These are phyloP conservation scores for Scaptomyza flava DNA, from an alignment of 2,888 invertebrate species.

Conservation along the genomic window DNA sequence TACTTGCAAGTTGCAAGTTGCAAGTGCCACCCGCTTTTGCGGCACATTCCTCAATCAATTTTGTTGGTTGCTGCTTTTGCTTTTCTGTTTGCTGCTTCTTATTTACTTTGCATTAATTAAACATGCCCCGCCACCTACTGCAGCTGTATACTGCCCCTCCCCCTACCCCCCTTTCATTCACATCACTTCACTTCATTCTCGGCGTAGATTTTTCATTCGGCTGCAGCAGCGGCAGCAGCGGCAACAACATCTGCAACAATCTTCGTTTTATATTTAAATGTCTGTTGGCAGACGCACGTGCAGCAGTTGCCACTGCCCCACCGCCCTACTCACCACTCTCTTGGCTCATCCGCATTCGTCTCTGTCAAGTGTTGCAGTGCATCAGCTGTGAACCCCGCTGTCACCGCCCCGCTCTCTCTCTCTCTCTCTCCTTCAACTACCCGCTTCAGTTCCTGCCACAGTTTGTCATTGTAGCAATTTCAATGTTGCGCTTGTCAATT, in stretches of 20 bases:
- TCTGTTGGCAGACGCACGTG: conserved; percentile 75
- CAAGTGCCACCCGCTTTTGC: conserved; percentile 60
- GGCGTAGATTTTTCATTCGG: conserved; percentile 66
- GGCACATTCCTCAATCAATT: conserved; percentile 77
- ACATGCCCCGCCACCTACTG: conserved; percentile 76
- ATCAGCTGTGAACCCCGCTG: conserved; percentile 46
- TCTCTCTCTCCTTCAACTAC: background rate
- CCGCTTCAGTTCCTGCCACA: conserved; percentile 29
- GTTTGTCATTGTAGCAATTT: conserved; percentile 80
- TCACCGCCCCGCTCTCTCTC: background rate
- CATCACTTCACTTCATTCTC: background rate
- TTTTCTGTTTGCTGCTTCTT: conserved; percentile 56
- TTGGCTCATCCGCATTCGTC: conserved; percentile 64
- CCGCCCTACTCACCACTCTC: background rate
- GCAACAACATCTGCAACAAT: conserved; percentile 74
- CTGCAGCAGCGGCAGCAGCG: conserved; percentile 27
- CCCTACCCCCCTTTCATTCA: background rate
- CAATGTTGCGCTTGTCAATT: conserved; percentile 79
- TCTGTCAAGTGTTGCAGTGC: conserved; percentile 72
- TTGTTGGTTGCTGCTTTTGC: conserved; percentile 50
- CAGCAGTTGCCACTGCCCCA: conserved; percentile 45
- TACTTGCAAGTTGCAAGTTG: conserved; percentile 1
- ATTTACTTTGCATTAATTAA: conserved; percentile 80
- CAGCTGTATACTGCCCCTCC: background rate
- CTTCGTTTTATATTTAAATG: conserved; percentile 78